A percentile compares a stretch with the other conserved stretches of the same genome.
phyloP scores from a whole-genome alignment of 1,140 invertebrate species.

The Ganaspis sp. region DNA sequence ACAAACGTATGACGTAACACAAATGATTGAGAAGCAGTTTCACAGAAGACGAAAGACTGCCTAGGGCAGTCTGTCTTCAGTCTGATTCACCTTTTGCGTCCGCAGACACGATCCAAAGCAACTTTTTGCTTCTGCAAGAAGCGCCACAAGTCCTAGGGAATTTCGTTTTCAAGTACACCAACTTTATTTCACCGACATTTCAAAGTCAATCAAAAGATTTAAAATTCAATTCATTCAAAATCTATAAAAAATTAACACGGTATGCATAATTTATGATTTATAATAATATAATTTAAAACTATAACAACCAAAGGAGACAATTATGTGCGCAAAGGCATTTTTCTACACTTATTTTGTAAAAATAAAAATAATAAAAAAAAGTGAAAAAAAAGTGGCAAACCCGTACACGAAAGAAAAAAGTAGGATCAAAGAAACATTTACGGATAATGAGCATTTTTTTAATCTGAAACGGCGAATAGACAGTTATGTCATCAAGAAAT shows the following conservation, averaged over 20 bases:
- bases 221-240: too few species aligned
- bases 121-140: neutral
- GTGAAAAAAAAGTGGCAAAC: too few species aligned
- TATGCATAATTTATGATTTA: too few species aligned
- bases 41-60: slow-evolving; percentile 52
- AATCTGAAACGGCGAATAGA: neutral
- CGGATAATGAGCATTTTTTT: neutral
- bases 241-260: too few species aligned
- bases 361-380: neutral
- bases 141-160: neutral
- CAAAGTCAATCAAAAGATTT: too few species aligned
- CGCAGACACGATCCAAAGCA: neutral
- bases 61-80: slow-evolving; percentile 46
- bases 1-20: slow-evolving; percentile 53
- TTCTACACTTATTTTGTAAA: too few species aligned
- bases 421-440: neutral
- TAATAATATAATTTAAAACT: too few species aligned
- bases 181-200: too few species aligned
- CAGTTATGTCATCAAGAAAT: slow-evolving; percentile 9
- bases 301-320: too few species aligned
- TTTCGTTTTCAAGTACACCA: too few species aligned
- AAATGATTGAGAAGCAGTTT: slow-evolving; percentile 39
- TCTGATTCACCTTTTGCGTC: slow-evolving; percentile 18
- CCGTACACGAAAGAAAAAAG: too few species aligned
- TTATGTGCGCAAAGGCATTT: too few species aligned